Base-by-base conservation (phyloP, 2,888 invertebrate genomes). In the Ectemnius lituratus region DNA sequence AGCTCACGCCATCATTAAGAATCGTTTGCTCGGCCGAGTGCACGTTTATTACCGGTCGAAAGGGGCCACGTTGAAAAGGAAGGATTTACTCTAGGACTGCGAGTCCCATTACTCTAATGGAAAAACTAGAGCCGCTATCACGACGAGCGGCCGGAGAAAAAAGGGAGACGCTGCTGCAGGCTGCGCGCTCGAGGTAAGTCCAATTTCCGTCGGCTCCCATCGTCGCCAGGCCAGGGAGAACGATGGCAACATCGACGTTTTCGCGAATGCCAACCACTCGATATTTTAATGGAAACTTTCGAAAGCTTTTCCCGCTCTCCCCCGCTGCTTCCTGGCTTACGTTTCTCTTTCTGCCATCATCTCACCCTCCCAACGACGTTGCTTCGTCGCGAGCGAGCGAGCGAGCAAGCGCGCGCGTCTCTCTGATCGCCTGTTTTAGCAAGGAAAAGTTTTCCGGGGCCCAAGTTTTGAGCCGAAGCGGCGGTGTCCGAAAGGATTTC, bases 261-360 rank as follows among this genome's bases (percentile, higher is more conserved):
- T 49, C 14, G 47, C 62, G 45, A 49, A 16, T 62, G 46, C 16
- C 18, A 18, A 20, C 57, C 52, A 64, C 11, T 52, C 59, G 62
- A 72, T 75, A 75, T 68, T 65, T 58, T 56, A 62, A 67, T 65
- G 62, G 23, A 68, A 75, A 62, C n/a, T 65, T 64, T 16, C 8
- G 27, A 47, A 14, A 37, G 37, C 37, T 37, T 37, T 37, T 20
- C 20, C 37, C 37, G 2, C 4, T 37, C 37, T 37, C 37, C 5
- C 37, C 37, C 37, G 37, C 37, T 37, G 37, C 37, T 37, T 37
- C 37, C 37, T 37, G 37, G 37, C 37, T 37, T 37, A 11, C 37
- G 11, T 37, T 37, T 23, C 20, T 23, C 27, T 58, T 20, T 23
- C 23, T 8, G 20, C 58, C 8, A 20, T 58, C 18, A 8, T 20